A percentile compares a stretch with the other conserved stretches of the same genome.
Conservation (phyloP, 2,888 invertebrate genomes). For the Clunio marinus region DNA sequence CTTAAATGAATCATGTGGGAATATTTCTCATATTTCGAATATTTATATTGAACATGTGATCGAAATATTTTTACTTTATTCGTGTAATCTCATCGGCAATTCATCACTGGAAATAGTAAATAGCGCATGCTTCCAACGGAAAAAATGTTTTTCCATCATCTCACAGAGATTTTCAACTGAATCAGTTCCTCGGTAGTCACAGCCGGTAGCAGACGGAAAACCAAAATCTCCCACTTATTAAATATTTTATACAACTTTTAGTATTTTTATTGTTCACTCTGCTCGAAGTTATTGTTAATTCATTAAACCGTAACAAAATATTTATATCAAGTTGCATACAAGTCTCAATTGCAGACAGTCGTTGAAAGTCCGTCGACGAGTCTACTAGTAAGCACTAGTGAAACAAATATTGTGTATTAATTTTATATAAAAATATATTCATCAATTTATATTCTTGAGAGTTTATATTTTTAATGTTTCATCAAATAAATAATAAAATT, state of each 20-base stretch:
- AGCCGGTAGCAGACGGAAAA: background rate
- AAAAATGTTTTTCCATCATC: background rate
- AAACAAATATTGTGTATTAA: background rate
- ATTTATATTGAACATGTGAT: no score
- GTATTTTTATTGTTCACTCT: background rate
- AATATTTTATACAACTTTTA: background rate
- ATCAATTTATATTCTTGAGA: no score
- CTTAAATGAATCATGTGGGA: no score
- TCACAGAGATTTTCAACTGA: background rate
- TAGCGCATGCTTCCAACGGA: background rate
- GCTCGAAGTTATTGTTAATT: background rate
- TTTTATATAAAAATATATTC: background rate
- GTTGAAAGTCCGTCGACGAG: background rate
- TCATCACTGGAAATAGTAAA: background rate
- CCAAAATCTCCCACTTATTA: background rate
- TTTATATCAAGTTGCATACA: background rate
- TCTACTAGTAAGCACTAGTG: background rate
- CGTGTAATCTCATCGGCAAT: background rate
- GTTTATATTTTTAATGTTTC: no score
- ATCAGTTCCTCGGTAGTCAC: background rate
- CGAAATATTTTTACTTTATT: background rate
- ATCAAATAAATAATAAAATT: background rate
- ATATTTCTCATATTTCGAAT: no score
- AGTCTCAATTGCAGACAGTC: background rate
- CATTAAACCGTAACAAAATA: background rate